Base-by-base conservation (phyloP, 2,888 invertebrate genomes). In the Troides aeacus region DNA sequence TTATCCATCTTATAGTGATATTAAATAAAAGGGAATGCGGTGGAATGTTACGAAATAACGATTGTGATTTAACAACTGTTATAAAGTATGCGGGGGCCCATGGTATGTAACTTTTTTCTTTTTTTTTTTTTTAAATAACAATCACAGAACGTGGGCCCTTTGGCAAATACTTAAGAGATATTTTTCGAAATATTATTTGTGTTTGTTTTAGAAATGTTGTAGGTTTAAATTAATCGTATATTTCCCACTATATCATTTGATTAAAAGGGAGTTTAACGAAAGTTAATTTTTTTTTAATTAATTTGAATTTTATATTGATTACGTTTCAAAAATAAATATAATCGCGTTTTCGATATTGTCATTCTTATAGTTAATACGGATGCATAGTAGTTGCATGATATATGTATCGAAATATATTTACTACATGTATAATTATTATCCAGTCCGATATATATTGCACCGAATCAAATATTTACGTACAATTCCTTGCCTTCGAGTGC, bases 1-100 rank as follows among this genome's bases (percentile, higher is more conserved):
- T 91, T 91, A 91, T 85, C 87, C 88, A 90, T 86, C 90, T 82
- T 71, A 80, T 87, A 85, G 84, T 86, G 80, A 81, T 87, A 81
- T 78, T 78, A 77, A 39, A 39, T 10, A 39, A 39, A 84, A 83
- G 91, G 91, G 90, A 91, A 90, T 90, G 88, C 78, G 79, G 76
- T 78, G 80, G 80, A 74, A 80, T 76, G 75, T 78, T 78, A 74
- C 50, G 50, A 15, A 77, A 75, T 77, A 78, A 80, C 80, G 79
- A 79, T 39, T 73, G 76, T 72, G 73, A 73, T 78, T 77, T 76
- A 82, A 80, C 81, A 82, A 74, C 81, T 83, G 82, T 81, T 82
- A 72, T 75, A 63, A 64, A 69, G 81, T 78, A 77, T 76, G 72
- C 72, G 46, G 72, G 50, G 80, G 82, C 83, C 84, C 85, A 81